These are phyloP conservation scores for Phaonia tiefii DNA, from an alignment of 2,888 invertebrate genomes.

Conservation along the genomic window DNA sequence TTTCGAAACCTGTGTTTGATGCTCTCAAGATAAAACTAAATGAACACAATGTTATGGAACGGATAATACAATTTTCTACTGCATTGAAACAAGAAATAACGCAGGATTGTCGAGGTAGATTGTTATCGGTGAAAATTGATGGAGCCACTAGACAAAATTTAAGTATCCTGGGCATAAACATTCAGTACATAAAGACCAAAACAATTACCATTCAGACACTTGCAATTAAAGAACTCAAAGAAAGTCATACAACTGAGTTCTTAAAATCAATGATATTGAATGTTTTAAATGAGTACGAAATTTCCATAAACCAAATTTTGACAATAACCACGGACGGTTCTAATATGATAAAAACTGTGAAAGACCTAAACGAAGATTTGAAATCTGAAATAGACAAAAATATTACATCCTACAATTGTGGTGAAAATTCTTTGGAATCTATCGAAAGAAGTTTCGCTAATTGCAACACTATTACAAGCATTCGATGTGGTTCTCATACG, in stretches of 20 bases:
- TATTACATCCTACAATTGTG: too few species aligned
- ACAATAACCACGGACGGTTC: too few species aligned
- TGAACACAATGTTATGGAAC: conserved; percentile 53
- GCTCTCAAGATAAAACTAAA: conserved; percentile 48
- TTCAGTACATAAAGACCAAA: conserved; percentile 16
- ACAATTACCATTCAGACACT: conserved; percentile 54
- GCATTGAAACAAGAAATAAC: conserved; percentile 52
- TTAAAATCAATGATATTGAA: conserved; percentile 58
- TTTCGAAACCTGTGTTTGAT: conserved; percentile 58
- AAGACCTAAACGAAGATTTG: too few species aligned
- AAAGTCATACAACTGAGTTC: not conserved
- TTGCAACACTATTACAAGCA: too few species aligned
- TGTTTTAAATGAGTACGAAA: conserved; percentile 51
- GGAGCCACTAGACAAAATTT: conserved; percentile 11
- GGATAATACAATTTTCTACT: conserved; percentile 51
- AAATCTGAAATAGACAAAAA: too few species aligned
- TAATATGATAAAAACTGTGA: too few species aligned
- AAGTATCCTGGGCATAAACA: too few species aligned
- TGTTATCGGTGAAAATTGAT: conserved; percentile 64
- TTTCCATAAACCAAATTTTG: too few species aligned
- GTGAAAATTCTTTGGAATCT: too few species aligned
- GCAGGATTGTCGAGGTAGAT: conserved; percentile 53
- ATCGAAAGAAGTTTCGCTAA: too few species aligned
- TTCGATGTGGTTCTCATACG: too few species aligned
- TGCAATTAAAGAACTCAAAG: conserved; percentile 54